Percentiles rank a stretch among this genome's conserved stretches.
phyloP scores from a whole-genome alignment of 2,888 invertebrate genomes.

The Tanypteryx hageni region DNA sequence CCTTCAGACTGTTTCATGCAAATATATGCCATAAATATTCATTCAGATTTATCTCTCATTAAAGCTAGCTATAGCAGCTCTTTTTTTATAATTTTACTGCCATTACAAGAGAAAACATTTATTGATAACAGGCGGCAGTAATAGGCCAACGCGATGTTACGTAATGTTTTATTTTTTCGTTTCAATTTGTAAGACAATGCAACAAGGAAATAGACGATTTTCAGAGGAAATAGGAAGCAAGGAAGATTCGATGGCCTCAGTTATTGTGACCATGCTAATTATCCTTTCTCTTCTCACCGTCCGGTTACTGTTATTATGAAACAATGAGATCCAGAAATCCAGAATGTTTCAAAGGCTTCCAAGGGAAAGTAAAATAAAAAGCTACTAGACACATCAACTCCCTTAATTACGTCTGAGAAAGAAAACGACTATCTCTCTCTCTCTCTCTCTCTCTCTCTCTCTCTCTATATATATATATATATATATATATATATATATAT shows the following conservation, averaged over 20 bases:
- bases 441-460: no score
- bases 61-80: no score
- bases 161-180: not conserved
- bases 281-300: constrained; percentile 40
- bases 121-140: not conserved
- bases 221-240: not conserved
- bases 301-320: constrained; percentile 26
- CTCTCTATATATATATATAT: no score
- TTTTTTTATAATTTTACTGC: no score
- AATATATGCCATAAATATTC: no score
- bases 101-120: no score
- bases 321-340: not conserved
- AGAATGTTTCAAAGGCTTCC: constrained; percentile 57
- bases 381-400: not conserved
- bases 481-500: no score
- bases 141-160: not conserved
- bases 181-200: not conserved
- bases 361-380: not conserved
- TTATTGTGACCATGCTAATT: constrained; percentile 58
- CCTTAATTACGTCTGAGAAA: not conserved
- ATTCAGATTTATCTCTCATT: no score
- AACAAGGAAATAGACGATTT: not conserved
- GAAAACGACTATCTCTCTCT: not conserved
- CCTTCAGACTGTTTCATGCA: no score
- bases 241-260: constrained; percentile 48